phyloP scores from a whole-genome alignment of 2,113 vertebrate genomes.

The Erpornis zantholeuca region DNA sequence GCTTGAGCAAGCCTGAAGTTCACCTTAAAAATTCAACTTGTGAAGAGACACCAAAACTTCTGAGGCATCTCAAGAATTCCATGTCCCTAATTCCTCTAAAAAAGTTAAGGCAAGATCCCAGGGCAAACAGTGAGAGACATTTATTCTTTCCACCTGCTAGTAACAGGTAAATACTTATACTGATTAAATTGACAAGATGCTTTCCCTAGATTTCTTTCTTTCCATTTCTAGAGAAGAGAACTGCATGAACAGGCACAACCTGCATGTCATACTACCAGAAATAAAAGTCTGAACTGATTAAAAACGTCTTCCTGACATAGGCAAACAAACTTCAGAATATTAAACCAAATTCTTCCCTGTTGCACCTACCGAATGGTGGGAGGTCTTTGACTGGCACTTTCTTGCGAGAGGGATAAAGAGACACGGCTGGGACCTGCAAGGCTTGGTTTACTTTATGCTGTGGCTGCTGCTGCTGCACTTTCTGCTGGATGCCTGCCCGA shows the following conservation, averaged over 20 bases:
- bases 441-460: slow-evolving; percentile 83
- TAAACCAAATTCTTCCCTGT: not conserved
- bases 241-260: not conserved
- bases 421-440: slow-evolving; percentile 90
- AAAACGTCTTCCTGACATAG: not conserved
- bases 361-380: slow-evolving; percentile 89
- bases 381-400: slow-evolving; percentile 95
- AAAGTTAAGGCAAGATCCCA: not conserved
- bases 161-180: not conserved
- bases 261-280: not conserved
- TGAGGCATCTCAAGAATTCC: not conserved
- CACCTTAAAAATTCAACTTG: not conserved
- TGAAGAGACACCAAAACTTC: not conserved
- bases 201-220: not conserved
- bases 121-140: not conserved
- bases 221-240: not conserved
- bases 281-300: not conserved
- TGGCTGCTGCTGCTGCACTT: slow-evolving; percentile 64
- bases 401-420: slow-evolving; percentile 92
- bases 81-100: not conserved
- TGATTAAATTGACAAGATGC: not conserved
- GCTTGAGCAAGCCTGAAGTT: not conserved
- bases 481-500: slow-evolving; percentile 86
- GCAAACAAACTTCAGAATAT: not conserved
- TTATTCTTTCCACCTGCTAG: not conserved